Base-by-base conservation (phyloP, 2,797 vertebrate genomes). In the Perodicticus potto region DNA sequence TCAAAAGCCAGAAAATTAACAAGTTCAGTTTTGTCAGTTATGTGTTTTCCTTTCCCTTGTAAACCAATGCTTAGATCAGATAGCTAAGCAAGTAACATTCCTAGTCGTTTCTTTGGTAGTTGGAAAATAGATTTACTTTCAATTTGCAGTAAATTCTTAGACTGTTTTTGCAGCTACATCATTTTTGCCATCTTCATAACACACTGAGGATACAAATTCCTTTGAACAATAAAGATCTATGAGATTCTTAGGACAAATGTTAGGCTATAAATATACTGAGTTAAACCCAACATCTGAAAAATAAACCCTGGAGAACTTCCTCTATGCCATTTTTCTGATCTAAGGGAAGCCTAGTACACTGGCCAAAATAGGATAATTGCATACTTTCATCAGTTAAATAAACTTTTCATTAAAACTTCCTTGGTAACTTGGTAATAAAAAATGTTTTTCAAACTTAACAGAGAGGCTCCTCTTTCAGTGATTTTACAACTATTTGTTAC, bases 121-220 rank as follows among this genome's bases (percentile, higher is more conserved):
- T 93, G 83, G 32, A 89, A 96, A 90, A 29, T 61, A 89, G 29
- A 94, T 84, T 96, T 91, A 73, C 23, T 95, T 95, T 92, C 74
- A 83, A 94, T 94, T 93, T 94, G 8, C 32, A 83, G 11, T 70
- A 95, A 96, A 82, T 96, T 86, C 37, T 67, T 93, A 88, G 32
- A 34, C 74, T 84, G 25, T 49, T 78, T 92, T 81, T 80, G 10
- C 29, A 91, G 12, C 25, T 84, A 85, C 86, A 59, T 95, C 9
- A 55, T 77, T 94, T 93, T 91, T 91, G 13, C 49, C 55, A 40
- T 85, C 57, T 32, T 86, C 65, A 55, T 84, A 82, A 81, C 2
- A 89, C 19, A 77, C 32, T 7, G 29, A 72, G n/a, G 74, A 93
- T 86, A 90, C 25, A 20, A 89, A 89, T 93, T 84, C 67, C 49